Conservation (phyloP, 2,113 vertebrate species). For the Antechinus flavipes region DNA sequence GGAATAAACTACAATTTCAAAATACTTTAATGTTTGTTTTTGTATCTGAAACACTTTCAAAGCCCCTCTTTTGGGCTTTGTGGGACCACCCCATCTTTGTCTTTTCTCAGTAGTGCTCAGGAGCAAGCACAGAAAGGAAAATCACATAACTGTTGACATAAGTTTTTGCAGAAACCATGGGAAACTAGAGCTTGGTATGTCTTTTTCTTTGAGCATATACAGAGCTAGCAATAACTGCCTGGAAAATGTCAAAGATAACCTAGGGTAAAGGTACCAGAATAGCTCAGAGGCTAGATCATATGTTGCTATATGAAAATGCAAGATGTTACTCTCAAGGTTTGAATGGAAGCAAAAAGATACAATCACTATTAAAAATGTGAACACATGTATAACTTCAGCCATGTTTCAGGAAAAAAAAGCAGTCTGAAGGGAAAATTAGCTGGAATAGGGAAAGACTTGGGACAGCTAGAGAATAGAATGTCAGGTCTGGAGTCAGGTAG, state of each 20-base stretch:
- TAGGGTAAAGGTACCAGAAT: not conserved
- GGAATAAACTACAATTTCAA: conserved; percentile 50
- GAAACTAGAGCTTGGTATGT: not conserved
- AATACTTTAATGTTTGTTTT: conserved; percentile 46
- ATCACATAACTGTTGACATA: conserved; percentile 44
- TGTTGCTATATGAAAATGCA: not conserved
- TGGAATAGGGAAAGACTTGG: not conserved
- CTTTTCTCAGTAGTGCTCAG: conserved; percentile 53
- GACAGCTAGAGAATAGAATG: not conserved
- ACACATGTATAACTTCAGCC: not conserved
- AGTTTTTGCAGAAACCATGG: conserved; percentile 40
- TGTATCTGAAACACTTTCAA: conserved; percentile 55
- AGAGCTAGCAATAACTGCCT: not conserved
- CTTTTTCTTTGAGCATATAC: conserved; percentile 34
- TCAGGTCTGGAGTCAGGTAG: not conserved
- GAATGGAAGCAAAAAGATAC: not conserved
- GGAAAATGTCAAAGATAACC: not conserved
- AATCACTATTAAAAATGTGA: not conserved
- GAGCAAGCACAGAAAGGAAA: conserved; percentile 29
- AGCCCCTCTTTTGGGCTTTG: conserved; percentile 33
- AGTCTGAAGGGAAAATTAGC: not conserved
- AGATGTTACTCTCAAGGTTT: not conserved
- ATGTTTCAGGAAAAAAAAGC: not conserved
- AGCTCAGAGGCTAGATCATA: not conserved
- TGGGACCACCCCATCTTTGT: conserved; percentile 49